Percentiles rank a stretch among this genome's conserved stretches.
phyloP scores from a whole-genome alignment of 2,888 invertebrate genomes.

The Drosophila kambysellisi region DNA sequence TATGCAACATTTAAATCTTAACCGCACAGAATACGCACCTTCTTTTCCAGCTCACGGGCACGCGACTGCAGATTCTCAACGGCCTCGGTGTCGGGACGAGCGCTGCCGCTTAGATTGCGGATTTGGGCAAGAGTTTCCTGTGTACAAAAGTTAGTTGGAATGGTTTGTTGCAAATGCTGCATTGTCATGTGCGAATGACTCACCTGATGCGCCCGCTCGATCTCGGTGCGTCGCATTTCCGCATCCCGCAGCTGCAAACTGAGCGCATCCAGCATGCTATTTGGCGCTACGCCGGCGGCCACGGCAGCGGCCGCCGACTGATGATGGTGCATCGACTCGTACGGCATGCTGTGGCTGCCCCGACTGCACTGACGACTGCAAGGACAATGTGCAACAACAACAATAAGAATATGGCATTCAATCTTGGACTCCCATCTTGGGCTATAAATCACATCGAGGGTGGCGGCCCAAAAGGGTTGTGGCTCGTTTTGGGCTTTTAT shows the following conservation, averaged over 20 bases:
- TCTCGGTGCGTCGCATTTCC: slow-evolving; percentile 91
- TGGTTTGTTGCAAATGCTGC: neutral
- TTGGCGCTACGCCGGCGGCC: slow-evolving; percentile 74
- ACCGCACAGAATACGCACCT: slow-evolving; percentile 86
- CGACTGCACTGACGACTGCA: slow-evolving; percentile 59
- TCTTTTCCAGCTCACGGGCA: slow-evolving; percentile 95
- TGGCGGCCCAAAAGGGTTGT: slow-evolving; percentile 20
- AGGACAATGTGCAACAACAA: slow-evolving; percentile 12
- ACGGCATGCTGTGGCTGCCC: slow-evolving; percentile 81
- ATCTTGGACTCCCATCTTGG: slow-evolving; percentile 13
- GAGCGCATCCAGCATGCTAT: slow-evolving; percentile 87
- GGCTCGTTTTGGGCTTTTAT: slow-evolving; percentile 41
- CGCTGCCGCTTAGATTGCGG: slow-evolving; percentile 86
- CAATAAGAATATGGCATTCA: slow-evolving; percentile 7
- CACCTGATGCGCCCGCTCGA: slow-evolving; percentile 90
- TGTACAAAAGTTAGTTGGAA: neutral
- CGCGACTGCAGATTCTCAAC: slow-evolving; percentile 91
- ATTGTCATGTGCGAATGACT: slow-evolving; percentile 32
- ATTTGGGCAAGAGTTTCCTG: slow-evolving; percentile 91
- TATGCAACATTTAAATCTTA: neutral
- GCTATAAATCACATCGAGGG: slow-evolving; percentile 45
- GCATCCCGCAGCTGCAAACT: slow-evolving; percentile 92
- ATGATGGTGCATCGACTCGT: slow-evolving; percentile 83
- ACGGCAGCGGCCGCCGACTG: slow-evolving; percentile 81
- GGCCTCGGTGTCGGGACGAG: slow-evolving; percentile 88